Percentiles rank a stretch among this genome's conserved stretches.
These are phyloP conservation scores for Anolis apletophallus DNA, from an alignment of 2,797 vertebrate genomes.

Conservation along the genomic window DNA sequence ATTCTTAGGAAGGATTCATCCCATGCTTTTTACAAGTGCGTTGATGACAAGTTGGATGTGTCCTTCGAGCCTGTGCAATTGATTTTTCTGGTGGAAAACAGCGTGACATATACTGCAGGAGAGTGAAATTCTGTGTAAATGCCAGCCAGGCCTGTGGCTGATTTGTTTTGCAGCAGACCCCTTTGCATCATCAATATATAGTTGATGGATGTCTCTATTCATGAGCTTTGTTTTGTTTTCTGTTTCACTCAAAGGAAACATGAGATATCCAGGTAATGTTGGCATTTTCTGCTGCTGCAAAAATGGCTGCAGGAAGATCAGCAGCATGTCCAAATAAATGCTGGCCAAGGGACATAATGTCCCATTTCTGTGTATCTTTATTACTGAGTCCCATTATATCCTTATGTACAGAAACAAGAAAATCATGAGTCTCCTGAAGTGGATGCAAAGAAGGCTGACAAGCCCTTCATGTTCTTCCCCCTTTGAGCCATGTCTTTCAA, in stretches of 20 bases:
- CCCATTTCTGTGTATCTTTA: fast-evolving
- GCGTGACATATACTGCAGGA: constrained; percentile 48
- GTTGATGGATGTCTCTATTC: constrained; percentile 65
- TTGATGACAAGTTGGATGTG: too few relatives aligned
- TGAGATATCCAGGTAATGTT: constrained; percentile 1
- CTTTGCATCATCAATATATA: constrained; percentile 46
- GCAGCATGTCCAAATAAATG: constrained; percentile 35
- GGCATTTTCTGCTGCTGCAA: constrained; percentile 22
- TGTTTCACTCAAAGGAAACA: background rate
- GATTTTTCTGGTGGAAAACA: too few relatives aligned
- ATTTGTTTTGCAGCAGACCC: constrained; percentile 30
- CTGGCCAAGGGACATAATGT: background rate
- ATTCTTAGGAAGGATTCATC: too few relatives aligned
- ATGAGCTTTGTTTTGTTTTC: constrained; percentile 47
- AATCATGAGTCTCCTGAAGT: background rate
- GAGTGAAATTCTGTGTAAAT: constrained; percentile 63
- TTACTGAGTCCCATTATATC: constrained; percentile 19
- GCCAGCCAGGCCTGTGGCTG: constrained; percentile 62
- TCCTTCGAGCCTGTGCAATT: too few relatives aligned
- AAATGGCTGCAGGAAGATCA: background rate
- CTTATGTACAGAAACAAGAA: constrained; percentile 3
- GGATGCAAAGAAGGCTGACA: background rate
- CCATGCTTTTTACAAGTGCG: too few relatives aligned
- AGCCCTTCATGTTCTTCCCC: background rate
- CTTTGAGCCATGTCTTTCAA: constrained; percentile 17